Conservation (phyloP, 2,797 vertebrate genomes). For the Tinamus major region DNA sequence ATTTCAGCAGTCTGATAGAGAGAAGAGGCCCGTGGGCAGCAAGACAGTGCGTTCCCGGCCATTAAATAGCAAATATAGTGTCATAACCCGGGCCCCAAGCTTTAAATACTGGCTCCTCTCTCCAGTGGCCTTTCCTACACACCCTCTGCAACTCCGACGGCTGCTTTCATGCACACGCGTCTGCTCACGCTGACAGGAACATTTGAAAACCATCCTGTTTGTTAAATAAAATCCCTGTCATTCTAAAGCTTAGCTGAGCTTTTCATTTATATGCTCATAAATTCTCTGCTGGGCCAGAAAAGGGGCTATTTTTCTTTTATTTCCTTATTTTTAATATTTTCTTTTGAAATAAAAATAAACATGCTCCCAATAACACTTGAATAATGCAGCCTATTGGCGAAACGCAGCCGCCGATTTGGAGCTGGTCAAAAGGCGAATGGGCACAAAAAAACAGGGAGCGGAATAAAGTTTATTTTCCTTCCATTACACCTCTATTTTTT, state of each 20-base stretch:
- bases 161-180: background rate
- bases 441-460: background rate
- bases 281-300: background rate
- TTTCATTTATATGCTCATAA: slow-evolving; percentile 29
- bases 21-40: no score
- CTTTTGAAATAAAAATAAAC: slow-evolving; percentile 34
- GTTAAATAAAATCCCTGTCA: slow-evolving; percentile 30
- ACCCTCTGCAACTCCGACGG: background rate
- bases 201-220: background rate
- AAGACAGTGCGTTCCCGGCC: background rate
- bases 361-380: background rate
- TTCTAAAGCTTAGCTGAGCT: background rate
- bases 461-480: background rate
- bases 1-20: no score
- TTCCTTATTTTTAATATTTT: slow-evolving; percentile 9
- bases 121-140: background rate
- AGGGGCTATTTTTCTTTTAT: background rate
- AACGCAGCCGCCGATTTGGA: background rate
- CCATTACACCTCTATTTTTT: background rate
- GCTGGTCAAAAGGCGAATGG: slow-evolving; percentile 14
- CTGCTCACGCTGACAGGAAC: background rate
- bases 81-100: background rate
- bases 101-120: background rate
- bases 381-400: background rate
- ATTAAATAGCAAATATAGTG: background rate